Evolutionary conservation across 1,140 invertebrate genomes (phyloP).

Genomic region (Gyrodactylus bullatarudis): DNA sequence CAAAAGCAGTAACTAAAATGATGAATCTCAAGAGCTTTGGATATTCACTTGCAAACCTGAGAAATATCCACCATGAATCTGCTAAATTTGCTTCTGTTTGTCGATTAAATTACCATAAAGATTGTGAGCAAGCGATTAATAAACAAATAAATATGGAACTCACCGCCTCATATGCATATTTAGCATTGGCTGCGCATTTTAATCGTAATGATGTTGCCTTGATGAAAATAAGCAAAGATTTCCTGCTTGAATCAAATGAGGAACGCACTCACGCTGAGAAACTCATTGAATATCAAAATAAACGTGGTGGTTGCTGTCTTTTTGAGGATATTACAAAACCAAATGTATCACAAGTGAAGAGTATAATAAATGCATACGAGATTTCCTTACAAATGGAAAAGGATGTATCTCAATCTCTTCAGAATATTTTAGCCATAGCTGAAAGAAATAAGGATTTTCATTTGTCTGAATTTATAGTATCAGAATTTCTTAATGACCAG

Average conservation of each 20-base stretch:
- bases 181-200: conserved; percentile 24
- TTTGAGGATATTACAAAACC: not conserved
- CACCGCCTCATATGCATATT: not conserved
- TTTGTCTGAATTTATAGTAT: not conserved
- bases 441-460: conserved; percentile 27
- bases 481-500: conserved; percentile 27
- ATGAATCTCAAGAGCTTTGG: no score
- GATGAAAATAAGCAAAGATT: conserved; percentile 32
- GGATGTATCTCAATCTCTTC: conserved; percentile 14
- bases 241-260: conserved; percentile 34
- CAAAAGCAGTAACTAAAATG: no score
- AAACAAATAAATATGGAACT: not conserved
- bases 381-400: not conserved
- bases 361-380: not conserved
- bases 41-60: no score
- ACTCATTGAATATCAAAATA: conserved; percentile 41
- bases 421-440: conserved; percentile 33
- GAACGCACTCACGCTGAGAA: conserved; percentile 38
- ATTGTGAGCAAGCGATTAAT: not conserved
- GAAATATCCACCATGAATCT: no score
- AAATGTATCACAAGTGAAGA: not conserved
- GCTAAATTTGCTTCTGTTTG: no score
- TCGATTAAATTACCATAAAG: not conserved
- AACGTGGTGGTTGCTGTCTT: conserved; percentile 35
- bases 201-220: conserved; percentile 42